A percentile compares a stretch with the other conserved stretches of the same genome.
These are phyloP conservation scores for Heliothis subflexa DNA, from an alignment of 1,140 invertebrate genomes.

Conservation along the genomic window DNA sequence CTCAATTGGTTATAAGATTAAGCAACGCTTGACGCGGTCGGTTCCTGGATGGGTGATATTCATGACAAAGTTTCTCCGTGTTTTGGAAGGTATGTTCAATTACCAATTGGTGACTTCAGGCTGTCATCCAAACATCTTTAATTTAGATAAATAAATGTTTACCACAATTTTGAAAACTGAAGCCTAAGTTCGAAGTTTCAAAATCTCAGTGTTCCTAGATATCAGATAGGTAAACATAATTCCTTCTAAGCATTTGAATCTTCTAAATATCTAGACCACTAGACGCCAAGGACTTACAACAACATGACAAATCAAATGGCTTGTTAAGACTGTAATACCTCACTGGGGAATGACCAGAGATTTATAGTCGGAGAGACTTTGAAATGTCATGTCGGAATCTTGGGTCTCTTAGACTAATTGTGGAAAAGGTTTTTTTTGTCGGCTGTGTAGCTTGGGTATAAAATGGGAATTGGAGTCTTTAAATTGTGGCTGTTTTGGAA, in stretches of 20 bases:
- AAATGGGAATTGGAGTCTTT: no score
- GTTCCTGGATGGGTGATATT: no score
- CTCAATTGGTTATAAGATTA: no score
- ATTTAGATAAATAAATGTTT: no score
- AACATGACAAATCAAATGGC: slow-evolving; percentile 28
- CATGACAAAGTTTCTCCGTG: no score
- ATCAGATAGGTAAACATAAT: background rate
- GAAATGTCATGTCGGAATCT: slow-evolving; percentile 11
- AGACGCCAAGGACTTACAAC: slow-evolving; percentile 3
- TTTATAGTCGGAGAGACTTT: slow-evolving; percentile 10
- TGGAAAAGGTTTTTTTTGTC: background rate
- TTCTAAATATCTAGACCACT: background rate
- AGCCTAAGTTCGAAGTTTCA: no score
- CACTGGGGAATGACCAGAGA: slow-evolving; percentile 13
- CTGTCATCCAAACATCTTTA: no score
- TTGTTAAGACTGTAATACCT: slow-evolving; percentile 10
- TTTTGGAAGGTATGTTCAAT: no score
- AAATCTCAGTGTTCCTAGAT: background rate
- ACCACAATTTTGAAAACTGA: no score
- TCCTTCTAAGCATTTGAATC: slow-evolving; percentile 5
- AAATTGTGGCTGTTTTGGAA: no score
- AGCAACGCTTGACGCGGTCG: no score
- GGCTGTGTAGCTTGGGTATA: background rate
- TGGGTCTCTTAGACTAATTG: slow-evolving; percentile 11
- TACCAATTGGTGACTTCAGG: no score